phyloP scores from a whole-genome alignment of 2,113 vertebrate species.

The Cololabis saira region DNA sequence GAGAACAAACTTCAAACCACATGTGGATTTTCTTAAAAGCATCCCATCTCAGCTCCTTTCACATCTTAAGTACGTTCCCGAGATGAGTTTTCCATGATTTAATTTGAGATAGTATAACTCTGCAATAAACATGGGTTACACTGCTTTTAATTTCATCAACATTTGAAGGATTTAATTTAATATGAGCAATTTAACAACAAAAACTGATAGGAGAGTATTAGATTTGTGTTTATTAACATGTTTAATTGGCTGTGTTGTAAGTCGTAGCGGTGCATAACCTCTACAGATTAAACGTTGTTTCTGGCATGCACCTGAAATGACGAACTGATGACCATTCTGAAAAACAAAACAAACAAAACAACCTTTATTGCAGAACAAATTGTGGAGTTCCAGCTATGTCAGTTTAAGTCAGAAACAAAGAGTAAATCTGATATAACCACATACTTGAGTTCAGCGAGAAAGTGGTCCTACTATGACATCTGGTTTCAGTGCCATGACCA shows the following conservation, averaged over 20 bases:
- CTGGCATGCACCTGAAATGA: too few relatives aligned
- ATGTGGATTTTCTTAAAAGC: background rate
- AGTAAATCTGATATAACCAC: background rate
- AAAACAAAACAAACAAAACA: too few relatives aligned
- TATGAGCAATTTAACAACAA: too few relatives aligned
- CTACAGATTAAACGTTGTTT: too few relatives aligned
- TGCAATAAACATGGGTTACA: background rate
- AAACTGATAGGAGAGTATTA: too few relatives aligned
- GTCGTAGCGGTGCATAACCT: too few relatives aligned
- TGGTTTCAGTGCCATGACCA: background rate
- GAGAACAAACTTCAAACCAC: background rate
- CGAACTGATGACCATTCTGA: too few relatives aligned
- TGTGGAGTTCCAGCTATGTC: background rate
- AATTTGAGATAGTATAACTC: background rate
- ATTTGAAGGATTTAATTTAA: background rate
- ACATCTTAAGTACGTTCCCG: background rate
- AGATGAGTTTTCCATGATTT: background rate
- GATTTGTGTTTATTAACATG: too few relatives aligned
- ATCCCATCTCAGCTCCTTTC: background rate
- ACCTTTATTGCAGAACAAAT: too few relatives aligned
- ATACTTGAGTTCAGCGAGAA: background rate
- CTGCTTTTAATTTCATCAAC: background rate
- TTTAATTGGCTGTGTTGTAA: too few relatives aligned
- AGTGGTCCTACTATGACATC: conserved; percentile 4
- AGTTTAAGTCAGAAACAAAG: background rate